Percentiles rank a stretch among this genome's conserved stretches.
These are phyloP conservation scores for Chrysochloris asiatica DNA, from an alignment of 2,113 vertebrate genomes.

Conservation along the genomic window DNA sequence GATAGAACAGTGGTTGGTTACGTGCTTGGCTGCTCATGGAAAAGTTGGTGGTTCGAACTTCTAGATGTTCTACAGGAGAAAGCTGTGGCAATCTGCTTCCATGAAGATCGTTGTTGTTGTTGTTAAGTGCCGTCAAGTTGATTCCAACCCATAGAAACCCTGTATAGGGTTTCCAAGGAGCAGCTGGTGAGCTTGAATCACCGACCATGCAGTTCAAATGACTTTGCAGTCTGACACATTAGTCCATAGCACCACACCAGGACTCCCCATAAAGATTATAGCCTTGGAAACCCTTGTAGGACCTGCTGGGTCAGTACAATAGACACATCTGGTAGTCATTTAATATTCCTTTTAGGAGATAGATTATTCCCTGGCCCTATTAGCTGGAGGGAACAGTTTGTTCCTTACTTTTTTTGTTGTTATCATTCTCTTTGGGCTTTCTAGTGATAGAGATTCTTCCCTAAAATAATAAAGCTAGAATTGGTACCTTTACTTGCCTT, in stretches of 20 bases:
- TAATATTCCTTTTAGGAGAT: not conserved
- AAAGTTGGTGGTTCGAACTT: not conserved
- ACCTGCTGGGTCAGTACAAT: not conserved
- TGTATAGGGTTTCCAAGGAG: no score
- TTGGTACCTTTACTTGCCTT: not conserved
- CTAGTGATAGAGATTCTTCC: not conserved
- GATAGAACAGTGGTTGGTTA: not conserved
- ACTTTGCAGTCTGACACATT: no score
- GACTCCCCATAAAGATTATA: no score
- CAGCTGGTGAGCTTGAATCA: no score
- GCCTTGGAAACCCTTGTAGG: not conserved
- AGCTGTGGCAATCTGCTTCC: no score
- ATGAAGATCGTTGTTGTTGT: no score
- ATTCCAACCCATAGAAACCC: no score
- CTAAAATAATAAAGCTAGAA: not conserved
- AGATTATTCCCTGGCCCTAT: slow-evolving; percentile 8
- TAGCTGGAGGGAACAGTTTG: not conserved
- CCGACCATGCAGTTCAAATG: no score
- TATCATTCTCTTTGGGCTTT: slow-evolving; percentile 7
- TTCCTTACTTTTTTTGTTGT: slow-evolving; percentile 24
- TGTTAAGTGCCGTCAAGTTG: no score
- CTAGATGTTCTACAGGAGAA: not conserved
- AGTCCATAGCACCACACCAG: no score
- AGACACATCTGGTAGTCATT: slow-evolving; percentile 8
- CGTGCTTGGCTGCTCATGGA: not conserved